Percentiles rank a stretch among this genome's conserved stretches.
Conservation (phyloP, 2,113 vertebrate species). For the Rhagologus leucostigma region DNA sequence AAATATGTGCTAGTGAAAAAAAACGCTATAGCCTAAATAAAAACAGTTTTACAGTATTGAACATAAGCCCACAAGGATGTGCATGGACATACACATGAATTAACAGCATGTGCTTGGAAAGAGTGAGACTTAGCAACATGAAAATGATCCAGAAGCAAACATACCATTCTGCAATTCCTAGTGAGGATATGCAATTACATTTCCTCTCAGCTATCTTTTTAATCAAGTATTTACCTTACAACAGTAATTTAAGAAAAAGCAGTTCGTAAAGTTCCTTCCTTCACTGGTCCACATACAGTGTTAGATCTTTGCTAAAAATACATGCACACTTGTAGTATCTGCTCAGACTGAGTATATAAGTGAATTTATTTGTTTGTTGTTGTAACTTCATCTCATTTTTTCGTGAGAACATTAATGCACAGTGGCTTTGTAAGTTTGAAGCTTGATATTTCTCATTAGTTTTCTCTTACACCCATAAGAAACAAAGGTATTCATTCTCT, state of each 20-base stretch:
- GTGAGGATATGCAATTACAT: background rate
- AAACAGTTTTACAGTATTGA: background rate
- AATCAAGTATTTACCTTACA: background rate
- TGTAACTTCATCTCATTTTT: background rate
- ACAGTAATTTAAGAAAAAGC: background rate
- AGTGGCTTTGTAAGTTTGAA: background rate
- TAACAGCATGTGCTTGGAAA: background rate
- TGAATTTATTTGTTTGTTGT: background rate
- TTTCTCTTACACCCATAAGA: background rate
- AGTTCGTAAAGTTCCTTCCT: background rate
- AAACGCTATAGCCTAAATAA: background rate
- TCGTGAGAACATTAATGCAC: background rate
- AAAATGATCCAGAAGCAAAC: background rate
- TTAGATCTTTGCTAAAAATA: background rate
- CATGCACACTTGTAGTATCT: background rate
- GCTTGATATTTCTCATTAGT: background rate
- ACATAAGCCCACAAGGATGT: background rate
- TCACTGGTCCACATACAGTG: background rate
- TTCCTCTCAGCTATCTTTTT: background rate
- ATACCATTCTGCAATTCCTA: background rate
- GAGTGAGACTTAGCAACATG: background rate
- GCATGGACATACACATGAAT: background rate
- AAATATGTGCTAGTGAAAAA: background rate
- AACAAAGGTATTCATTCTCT: background rate
- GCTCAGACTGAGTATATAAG: background rate